Percentiles rank a stretch among this genome's conserved stretches.
Evolutionary conservation across 2,888 invertebrate genomes (phyloP).

Genomic region (Polymixis lichenea): DNA sequence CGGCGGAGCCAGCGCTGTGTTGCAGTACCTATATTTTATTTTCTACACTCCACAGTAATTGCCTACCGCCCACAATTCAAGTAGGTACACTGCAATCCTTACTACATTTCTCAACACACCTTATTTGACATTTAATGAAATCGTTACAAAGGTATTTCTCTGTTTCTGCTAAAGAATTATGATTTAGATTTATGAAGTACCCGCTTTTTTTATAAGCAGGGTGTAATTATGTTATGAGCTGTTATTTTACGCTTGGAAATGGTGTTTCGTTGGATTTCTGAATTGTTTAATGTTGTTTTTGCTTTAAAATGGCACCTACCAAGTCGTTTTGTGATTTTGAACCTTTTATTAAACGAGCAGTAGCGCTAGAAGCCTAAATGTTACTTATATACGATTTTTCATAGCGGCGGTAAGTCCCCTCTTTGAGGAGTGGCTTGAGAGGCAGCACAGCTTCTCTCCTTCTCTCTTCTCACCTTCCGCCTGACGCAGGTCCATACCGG

Average conservation of each 20-base stretch:
- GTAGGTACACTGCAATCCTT: conserved; percentile 48
- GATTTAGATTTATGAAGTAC: conserved; percentile 51
- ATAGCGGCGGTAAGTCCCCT: too few relatives aligned
- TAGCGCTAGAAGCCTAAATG: background rate
- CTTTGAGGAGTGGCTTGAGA: too few relatives aligned
- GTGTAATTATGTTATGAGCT: conserved; percentile 49
- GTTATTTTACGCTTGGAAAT: conserved; percentile 29
- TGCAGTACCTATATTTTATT: conserved; percentile 51
- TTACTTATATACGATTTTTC: background rate
- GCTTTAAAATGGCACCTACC: background rate
- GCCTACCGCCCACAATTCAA: conserved; percentile 55
- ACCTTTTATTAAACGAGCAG: background rate
- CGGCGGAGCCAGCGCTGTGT: conserved; percentile 10
- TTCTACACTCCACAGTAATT: conserved; percentile 60
- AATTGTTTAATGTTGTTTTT: conserved; percentile 6
- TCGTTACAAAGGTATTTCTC: conserved; percentile 51
- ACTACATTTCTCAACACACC: conserved; percentile 51
- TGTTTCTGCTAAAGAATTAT: conserved; percentile 41
- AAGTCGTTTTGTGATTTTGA: background rate
- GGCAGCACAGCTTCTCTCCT: too few relatives aligned
- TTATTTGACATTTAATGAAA: conserved; percentile 60
- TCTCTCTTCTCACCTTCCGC: too few relatives aligned
- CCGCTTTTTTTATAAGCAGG: conserved; percentile 29
- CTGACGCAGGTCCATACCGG: too few relatives aligned
- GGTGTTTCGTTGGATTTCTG: conserved; percentile 11